Conservation (phyloP, 2,113 vertebrate genomes). For the Oryzias javanicus region DNA sequence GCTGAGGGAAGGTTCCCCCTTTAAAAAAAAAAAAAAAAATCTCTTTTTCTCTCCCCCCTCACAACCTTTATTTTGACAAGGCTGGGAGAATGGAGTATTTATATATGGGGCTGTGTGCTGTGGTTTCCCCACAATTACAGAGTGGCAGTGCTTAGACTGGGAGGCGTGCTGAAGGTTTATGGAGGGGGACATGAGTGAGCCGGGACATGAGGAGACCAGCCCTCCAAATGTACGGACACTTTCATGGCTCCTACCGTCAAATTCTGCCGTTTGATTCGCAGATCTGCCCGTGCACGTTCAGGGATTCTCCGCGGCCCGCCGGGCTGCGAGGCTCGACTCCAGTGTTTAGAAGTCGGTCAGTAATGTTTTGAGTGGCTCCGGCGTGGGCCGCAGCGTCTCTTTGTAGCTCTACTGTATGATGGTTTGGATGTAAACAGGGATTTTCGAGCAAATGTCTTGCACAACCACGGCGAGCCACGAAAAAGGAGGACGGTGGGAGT, state of each 20-base stretch:
- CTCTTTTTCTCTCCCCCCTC: slow-evolving; percentile 60
- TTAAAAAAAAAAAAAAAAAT: slow-evolving; percentile 62
- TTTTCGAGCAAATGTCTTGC: slow-evolving; percentile 63
- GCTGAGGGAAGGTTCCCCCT: slow-evolving; percentile 56
- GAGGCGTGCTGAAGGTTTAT: slow-evolving; percentile 73
- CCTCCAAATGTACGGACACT: slow-evolving; percentile 49
- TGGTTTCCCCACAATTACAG: slow-evolving; percentile 82
- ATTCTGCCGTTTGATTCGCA: too few relatives aligned
- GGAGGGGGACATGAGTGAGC: slow-evolving; percentile 68
- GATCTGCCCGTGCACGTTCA: too few relatives aligned
- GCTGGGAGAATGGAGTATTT: slow-evolving; percentile 79
- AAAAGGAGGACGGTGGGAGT: slow-evolving; percentile 66
- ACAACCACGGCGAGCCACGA: slow-evolving; percentile 59
- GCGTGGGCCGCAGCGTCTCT: slow-evolving; percentile 64
- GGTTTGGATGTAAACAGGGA: slow-evolving; percentile 71
- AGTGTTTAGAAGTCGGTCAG: slow-evolving; percentile 68
- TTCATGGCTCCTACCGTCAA: background rate
- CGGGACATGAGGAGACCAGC: slow-evolving; percentile 68
- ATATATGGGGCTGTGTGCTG: slow-evolving; percentile 80
- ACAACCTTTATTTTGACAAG: slow-evolving; percentile 81
- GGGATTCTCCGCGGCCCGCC: slow-evolving; percentile 1
- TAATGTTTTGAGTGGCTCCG: slow-evolving; percentile 69
- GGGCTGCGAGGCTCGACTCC: slow-evolving; percentile 57
- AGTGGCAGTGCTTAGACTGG: slow-evolving; percentile 75
- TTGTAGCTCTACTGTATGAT: slow-evolving; percentile 66